Conservation (phyloP, 2,113 vertebrate species). For the Hippoglossus stenolepis region DNA sequence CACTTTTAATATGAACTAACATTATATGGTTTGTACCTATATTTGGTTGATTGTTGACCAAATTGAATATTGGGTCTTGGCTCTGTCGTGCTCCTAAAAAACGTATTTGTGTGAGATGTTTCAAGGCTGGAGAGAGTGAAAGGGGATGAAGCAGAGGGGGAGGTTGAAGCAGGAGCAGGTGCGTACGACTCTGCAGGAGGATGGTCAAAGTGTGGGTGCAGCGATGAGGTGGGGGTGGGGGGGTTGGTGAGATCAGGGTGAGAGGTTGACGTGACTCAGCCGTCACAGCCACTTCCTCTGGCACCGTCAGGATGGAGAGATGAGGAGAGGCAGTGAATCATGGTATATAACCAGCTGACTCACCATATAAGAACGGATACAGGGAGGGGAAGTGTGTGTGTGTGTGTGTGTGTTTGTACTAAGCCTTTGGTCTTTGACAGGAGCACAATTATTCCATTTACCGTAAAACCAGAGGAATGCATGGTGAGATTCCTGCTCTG, state of each 20-base stretch:
- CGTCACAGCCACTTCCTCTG: conserved; percentile 47
- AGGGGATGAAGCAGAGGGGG: not conserved
- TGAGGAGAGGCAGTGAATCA: conserved; percentile 53
- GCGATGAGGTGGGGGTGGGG: conserved; percentile 3
- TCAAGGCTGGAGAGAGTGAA: not conserved
- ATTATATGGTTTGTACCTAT: no score
- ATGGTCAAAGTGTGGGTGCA: conserved; percentile 22
- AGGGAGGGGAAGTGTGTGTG: conserved; percentile 53
- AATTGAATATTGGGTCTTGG: no score
- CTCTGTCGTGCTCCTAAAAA: no score
- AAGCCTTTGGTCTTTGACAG: conserved; percentile 38
- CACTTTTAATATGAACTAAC: no score
- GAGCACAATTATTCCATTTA: conserved; percentile 58
- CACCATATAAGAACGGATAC: conserved; percentile 48
- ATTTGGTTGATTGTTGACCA: no score
- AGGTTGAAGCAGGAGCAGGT: conserved; percentile 27
- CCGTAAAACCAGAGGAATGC: conserved; percentile 66
- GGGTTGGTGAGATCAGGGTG: conserved; percentile 32
- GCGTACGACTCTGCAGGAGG: not conserved
- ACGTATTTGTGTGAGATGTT: no score
- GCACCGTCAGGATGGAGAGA: conserved; percentile 42
- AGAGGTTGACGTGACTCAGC: conserved; percentile 58
- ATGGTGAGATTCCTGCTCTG: conserved; percentile 58
- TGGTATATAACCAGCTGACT: conserved; percentile 67
- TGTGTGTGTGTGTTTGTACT: conserved; percentile 38